Conservation (phyloP, 2,113 vertebrate species). For the Notothenia rossii region DNA sequence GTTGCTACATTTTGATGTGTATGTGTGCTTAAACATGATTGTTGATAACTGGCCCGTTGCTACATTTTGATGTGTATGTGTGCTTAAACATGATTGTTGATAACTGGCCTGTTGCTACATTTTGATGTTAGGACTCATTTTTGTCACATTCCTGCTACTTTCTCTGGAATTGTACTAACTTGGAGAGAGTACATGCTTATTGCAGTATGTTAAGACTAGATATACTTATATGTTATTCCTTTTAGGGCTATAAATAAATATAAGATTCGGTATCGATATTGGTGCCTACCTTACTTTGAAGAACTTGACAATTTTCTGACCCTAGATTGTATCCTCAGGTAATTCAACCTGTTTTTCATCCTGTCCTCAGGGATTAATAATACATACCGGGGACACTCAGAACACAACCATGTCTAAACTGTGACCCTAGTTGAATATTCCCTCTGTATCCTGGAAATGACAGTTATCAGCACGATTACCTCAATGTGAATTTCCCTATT, state of each 20-base stretch:
- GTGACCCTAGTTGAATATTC: conserved; percentile 7
- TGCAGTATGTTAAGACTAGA: not conserved
- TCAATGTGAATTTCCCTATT: not conserved
- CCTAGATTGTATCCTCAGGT: not conserved
- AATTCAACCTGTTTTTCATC: not conserved
- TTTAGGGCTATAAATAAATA: not conserved
- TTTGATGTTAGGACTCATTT: not conserved
- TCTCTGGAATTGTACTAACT: not conserved
- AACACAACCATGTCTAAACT: conserved; percentile 3
- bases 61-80: not conserved
- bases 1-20: not conserved
- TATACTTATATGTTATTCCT: not conserved
- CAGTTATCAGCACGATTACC: not conserved
- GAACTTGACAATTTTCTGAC: not conserved
- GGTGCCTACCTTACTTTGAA: not conserved
- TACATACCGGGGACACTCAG: not conserved
- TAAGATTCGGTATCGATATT: not conserved
- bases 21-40: not conserved
- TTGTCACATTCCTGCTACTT: not conserved
- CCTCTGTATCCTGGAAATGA: not conserved
- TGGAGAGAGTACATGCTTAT: not conserved
- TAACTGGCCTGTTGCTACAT: not conserved
- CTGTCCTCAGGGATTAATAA: conserved; percentile 41
- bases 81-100: not conserved
- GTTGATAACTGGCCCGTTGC: not conserved